phyloP scores from a whole-genome alignment of 2,888 invertebrate genomes.

The Odontocolon sp. region DNA sequence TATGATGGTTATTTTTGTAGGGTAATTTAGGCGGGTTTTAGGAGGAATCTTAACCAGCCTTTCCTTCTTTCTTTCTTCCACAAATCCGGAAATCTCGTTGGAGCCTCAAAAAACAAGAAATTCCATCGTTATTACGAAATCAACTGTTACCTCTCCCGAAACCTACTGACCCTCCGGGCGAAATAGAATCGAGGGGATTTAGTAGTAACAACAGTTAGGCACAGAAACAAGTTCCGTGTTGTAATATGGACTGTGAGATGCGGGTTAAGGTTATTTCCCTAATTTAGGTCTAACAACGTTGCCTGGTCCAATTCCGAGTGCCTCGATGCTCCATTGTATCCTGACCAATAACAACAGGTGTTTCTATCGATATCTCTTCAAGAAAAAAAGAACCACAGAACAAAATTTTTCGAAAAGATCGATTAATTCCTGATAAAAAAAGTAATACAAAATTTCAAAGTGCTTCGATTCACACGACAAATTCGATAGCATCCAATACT shows the following conservation, averaged over 20 bases:
- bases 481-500: too few relatives aligned
- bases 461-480: too few relatives aligned
- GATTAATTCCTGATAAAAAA: too few relatives aligned
- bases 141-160: slow-evolving; percentile 3
- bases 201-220: slow-evolving; percentile 1
- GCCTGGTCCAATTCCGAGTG: neutral
- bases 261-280: neutral
- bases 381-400: too few relatives aligned
- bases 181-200: neutral
- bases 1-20: neutral
- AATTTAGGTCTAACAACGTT: neutral
- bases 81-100: slow-evolving; percentile 4
- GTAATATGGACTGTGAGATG: neutral
- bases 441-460: too few relatives aligned
- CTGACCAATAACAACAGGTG: too few relatives aligned
- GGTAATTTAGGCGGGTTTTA: neutral
- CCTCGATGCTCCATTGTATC: too few relatives aligned
- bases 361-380: too few relatives aligned
- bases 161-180: neutral
- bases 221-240: neutral
- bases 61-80: neutral
- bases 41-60: neutral
- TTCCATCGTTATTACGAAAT: neutral
- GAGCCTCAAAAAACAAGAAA: neutral
- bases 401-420: too few relatives aligned